Evolutionary conservation across 2,113 vertebrate species (phyloP).

Genomic region (Catharus bicknelli): DNA sequence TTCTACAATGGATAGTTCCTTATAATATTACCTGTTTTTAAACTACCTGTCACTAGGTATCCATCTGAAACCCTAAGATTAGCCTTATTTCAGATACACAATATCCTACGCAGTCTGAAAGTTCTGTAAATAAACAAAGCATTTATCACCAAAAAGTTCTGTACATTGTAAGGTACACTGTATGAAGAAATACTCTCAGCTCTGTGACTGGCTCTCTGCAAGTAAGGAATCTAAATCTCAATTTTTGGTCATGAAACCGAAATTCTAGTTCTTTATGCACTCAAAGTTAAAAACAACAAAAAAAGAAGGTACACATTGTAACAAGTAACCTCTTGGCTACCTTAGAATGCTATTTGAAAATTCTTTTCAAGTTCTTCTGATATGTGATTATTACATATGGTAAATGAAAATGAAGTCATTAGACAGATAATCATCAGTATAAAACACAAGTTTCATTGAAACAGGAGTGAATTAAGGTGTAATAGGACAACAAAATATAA

Average conservation of each 20-base stretch:
- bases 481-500: not conserved
- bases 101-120: not conserved
- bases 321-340: not conserved
- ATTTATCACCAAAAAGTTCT: not conserved
- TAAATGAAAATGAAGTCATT: not conserved
- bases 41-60: not conserved
- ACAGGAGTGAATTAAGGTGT: not conserved
- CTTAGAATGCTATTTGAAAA: not conserved
- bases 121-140: not conserved
- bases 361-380: not conserved
- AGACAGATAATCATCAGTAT: not conserved
- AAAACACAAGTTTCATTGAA: not conserved
- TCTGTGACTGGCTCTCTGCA: not conserved
- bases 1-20: not conserved
- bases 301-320: not conserved
- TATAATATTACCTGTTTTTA: not conserved
- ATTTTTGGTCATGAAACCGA: not conserved
- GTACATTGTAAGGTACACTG: not conserved
- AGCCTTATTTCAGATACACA: not conserved
- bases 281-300: not conserved
- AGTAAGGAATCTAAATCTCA: not conserved
- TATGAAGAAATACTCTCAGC: not conserved
- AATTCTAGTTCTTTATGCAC: not conserved
- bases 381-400: not conserved
- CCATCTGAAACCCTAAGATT: not conserved